Percentiles rank a stretch among this genome's conserved stretches.
Evolutionary conservation across 2,888 invertebrate genomes (phyloP).

Genomic region (Kryphioiulus occultus): DNA sequence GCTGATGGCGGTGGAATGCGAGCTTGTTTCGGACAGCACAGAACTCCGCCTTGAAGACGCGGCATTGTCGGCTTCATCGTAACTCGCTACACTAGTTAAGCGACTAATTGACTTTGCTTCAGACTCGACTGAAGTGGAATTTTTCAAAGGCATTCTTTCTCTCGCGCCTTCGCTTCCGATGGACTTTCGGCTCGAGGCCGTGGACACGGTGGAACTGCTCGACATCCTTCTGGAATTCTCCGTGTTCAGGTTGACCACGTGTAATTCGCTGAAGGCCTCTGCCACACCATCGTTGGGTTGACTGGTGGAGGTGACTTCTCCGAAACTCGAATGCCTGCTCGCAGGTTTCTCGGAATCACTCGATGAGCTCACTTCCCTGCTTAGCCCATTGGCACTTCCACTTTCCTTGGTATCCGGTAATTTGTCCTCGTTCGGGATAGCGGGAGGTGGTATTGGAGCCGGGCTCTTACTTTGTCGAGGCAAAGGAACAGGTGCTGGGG

Average conservation of each 20-base stretch:
- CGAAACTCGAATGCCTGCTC: not conserved
- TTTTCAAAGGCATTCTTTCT: not conserved
- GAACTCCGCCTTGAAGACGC: not conserved
- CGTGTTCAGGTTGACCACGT: not conserved
- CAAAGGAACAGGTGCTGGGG: slow-evolving; percentile 34
- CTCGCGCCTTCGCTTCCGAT: not conserved
- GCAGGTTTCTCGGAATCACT: not conserved
- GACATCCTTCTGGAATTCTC: not conserved
- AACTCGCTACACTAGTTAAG: not conserved
- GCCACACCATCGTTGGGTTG: not conserved
- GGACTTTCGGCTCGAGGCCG: not conserved
- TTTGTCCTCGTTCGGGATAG: not conserved
- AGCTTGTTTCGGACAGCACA: not conserved
- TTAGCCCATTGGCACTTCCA: not conserved
- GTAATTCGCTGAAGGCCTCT: slow-evolving; percentile 4
- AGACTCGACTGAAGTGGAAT: not conserved
- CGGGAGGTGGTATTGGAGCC: not conserved
- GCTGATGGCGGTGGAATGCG: not conserved
- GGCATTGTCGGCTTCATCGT: not conserved
- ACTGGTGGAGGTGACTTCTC: not conserved
- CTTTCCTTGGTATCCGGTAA: not conserved
- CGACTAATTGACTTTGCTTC: not conserved
- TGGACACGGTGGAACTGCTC: not conserved
- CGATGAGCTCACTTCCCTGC: not conserved
- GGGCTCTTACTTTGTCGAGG: slow-evolving; percentile 27